Base-by-base conservation (phyloP, 2,113 vertebrate species). In the Pimephales promelas region DNA sequence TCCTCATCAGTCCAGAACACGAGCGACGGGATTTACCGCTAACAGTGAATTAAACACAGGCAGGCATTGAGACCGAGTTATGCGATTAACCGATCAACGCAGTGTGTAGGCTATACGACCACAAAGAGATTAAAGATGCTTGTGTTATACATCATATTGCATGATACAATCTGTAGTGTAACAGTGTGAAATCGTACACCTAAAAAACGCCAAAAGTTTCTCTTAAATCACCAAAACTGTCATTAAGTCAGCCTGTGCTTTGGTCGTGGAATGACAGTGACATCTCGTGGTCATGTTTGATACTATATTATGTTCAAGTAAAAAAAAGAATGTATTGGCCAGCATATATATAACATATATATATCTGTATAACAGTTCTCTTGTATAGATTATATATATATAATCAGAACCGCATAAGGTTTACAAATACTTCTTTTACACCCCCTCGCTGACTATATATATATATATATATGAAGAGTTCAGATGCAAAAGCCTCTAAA, bases 21-120 rank as follows among this genome's bases (percentile, higher is more conserved):
- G 76, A 61, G 36, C 36, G 14, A 45, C 56, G 11, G n/a, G 76
- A 59, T 61, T 45, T 79, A 61, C 24, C 20, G 47, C 47, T 2
- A 9, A 9, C 71, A 22, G n/a, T 45, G 76, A 61, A 59, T 61
- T 78, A 43, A 61, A 24, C 75, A 78, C 22, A 78, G 18, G 49
- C 40, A 73, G n/a, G n/a, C n/a, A 36, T 10, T 43, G 34, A 11
- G 4, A 31, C 31, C 3, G 31, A 70, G 66, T 70, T 36, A 43
- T 13, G 71, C 71, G 72, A 74, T 59, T 57, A 76, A 24, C 20
- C 40, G 74, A 31, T 59, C 28, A 59, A 24, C 31, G 1, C 31
- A 40, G 54, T 24, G 70, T 13, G 11, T 8, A 6, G 28, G 28
- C 28, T 28, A 28, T 28, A 26, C 20, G 10, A 6, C 10, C 34